Conservation (phyloP, 2,888 invertebrate genomes). For the Cybosia mesomella region DNA sequence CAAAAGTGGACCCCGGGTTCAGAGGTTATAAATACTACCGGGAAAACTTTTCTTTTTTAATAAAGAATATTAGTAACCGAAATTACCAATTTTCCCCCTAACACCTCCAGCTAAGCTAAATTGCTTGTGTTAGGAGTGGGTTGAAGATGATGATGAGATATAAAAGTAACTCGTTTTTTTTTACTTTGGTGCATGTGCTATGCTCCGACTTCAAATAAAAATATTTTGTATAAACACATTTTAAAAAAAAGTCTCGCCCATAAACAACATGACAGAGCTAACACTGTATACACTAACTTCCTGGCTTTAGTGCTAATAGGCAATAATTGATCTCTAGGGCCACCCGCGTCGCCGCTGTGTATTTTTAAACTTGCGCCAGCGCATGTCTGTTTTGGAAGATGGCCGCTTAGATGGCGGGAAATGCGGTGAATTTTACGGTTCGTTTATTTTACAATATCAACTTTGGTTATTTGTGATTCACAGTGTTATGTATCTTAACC, state of each 20-base stretch:
- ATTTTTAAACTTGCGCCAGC: slow-evolving; percentile 58
- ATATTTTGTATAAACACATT: slow-evolving; percentile 17
- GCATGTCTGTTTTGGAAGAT: slow-evolving; percentile 53
- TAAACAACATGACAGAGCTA: slow-evolving; percentile 48
- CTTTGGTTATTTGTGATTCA: slow-evolving; percentile 26
- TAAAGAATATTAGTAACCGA: no score
- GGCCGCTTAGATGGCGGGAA: slow-evolving; percentile 53
- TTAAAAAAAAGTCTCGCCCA: slow-evolving; percentile 39
- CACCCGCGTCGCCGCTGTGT: slow-evolving; percentile 75
- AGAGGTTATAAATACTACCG: no score
- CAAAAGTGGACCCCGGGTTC: no score
- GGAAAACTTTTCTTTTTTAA: no score
- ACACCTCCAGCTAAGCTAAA: no score
- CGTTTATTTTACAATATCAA: slow-evolving; percentile 35
- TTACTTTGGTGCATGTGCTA: no score
- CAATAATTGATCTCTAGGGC: slow-evolving; percentile 79
- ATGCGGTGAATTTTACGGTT: slow-evolving; percentile 47
- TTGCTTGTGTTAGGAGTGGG: no score
- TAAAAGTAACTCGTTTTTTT: no score
- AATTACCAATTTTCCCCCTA: no score
- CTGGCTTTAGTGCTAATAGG: slow-evolving; percentile 76
- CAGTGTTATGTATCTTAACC: background rate
- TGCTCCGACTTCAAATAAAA: no score
- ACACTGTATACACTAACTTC: slow-evolving; percentile 59
- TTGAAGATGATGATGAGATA: no score